Evolutionary conservation across 1,140 invertebrate genomes (phyloP), one percentile per base, ranked within the genome.

Genomic region (Drosophila oshimai): DNA sequence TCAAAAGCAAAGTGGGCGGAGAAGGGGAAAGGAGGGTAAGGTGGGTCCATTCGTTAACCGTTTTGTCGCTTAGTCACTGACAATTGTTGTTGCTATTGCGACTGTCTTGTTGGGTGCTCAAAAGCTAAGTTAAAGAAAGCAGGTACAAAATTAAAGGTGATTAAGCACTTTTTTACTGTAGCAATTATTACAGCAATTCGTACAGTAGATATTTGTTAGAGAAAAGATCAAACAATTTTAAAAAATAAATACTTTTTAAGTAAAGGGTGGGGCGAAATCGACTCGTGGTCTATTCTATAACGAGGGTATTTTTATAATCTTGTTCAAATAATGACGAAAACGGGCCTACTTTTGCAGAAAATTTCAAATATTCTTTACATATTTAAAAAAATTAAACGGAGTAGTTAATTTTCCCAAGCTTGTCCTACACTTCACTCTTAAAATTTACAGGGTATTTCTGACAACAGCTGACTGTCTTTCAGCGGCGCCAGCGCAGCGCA

Each of bases 21-120:
- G 15, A 18, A 28, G 37, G n/a, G 6, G 12, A 13, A 20, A 18
- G 28, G 37, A 9, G 6, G 12, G 7, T n/a, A 15, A 28, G 7
- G 29, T 7, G 41, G 33, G n/a, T 39, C 13, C 47, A 45, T 68
- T 68, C 54, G 54, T 71, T 57, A 58, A 71, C 67, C 46, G 67
- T 71, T 61, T 61, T 71, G 68, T 29, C 68, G 67, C 68, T 72
- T 72, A 72, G 68, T 72, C 68, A 72, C 17, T 71, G 47, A 24
- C 24, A 29, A 26, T 45, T 28, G 26, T 53, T 39, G 31, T 22
- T 68, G 15, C 6, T 46, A 47, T 7, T 54, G 41, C 7, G 6
- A 45, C 18, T 31, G 50, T 54, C 49, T 60, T 50, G 46, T 33
- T 65, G 60, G 31, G 12, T 45, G 53, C 50, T 62, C 45, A 10